Conservation (phyloP, 2,888 invertebrate genomes). For the Polydrusus cervinus region DNA sequence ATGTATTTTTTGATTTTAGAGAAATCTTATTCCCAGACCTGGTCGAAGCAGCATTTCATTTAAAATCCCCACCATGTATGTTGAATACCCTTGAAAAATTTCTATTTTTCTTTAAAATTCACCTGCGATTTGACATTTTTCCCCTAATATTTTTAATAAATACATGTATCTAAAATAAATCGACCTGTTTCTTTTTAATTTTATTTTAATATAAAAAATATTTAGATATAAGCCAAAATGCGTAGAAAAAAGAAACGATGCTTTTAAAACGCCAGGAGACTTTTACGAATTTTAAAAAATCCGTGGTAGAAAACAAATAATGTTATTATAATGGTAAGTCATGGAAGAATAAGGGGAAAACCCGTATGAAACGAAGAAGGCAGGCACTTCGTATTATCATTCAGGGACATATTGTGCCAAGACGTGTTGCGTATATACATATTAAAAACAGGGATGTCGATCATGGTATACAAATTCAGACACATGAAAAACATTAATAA, state of each 20-base stretch:
- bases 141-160: too few relatives aligned
- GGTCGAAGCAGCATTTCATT: too few relatives aligned
- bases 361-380: slow-evolving; percentile 22
- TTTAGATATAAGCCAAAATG: slow-evolving; percentile 5
- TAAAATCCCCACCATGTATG: too few relatives aligned
- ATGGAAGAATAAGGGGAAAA: slow-evolving; percentile 27
- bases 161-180: neutral
- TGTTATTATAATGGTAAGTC: slow-evolving; percentile 27
- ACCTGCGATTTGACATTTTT: too few relatives aligned
- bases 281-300: slow-evolving; percentile 26
- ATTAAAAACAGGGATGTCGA: slow-evolving; percentile 29
- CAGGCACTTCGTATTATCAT: slow-evolving; percentile 23
- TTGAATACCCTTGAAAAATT: neutral
- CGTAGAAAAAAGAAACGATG: neutral
- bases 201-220: slow-evolving; percentile 2
- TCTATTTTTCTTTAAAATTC: neutral
- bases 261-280: neutral
- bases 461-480: slow-evolving; percentile 22
- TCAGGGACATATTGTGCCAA: slow-evolving; percentile 18
- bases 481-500: slow-evolving; percentile 26
- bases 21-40: too few relatives aligned
- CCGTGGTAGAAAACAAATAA: slow-evolving; percentile 17
- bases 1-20: too few relatives aligned
- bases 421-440: slow-evolving; percentile 20
- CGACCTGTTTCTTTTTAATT: slow-evolving; percentile 13